phyloP scores from a whole-genome alignment of 2,113 vertebrate species.

The Nycticebus coucang region DNA sequence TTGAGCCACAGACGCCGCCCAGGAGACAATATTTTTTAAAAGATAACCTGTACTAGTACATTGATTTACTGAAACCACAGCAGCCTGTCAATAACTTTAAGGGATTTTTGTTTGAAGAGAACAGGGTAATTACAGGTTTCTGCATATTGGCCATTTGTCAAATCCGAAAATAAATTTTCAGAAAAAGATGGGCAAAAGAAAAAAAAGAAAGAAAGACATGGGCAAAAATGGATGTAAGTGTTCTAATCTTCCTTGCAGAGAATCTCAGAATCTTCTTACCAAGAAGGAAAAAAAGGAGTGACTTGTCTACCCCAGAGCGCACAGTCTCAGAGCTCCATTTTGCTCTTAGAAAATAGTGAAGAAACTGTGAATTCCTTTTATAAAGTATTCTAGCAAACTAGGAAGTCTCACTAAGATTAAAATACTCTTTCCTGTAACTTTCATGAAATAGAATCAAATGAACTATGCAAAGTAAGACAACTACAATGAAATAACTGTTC shows the following conservation, averaged over 20 bases:
- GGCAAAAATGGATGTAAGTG: neutral
- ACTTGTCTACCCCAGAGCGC: neutral
- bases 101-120: neutral
- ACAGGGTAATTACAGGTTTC: neutral
- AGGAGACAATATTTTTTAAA: conserved; percentile 13
- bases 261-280: neutral
- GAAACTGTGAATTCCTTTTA: neutral
- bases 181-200: neutral
- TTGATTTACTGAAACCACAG: conserved; percentile 27
- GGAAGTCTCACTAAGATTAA: conserved; percentile 14
- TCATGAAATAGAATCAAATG: conserved; percentile 40
- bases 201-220: neutral
- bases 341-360: neutral
- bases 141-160: neutral
- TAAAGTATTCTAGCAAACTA: conserved; percentile 9
- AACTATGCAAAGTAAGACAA: neutral
- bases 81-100: neutral
- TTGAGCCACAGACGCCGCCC: no score
- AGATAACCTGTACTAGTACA: neutral
- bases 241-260: neutral
- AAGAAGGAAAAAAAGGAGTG: neutral
- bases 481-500: neutral
- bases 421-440: conserved; percentile 24
- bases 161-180: conserved; percentile 54
- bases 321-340: neutral